A percentile compares a stretch with the other conserved stretches of the same genome.
Conservation (phyloP, 2,113 vertebrate genomes). For the Neolamprologus variostigma region DNA sequence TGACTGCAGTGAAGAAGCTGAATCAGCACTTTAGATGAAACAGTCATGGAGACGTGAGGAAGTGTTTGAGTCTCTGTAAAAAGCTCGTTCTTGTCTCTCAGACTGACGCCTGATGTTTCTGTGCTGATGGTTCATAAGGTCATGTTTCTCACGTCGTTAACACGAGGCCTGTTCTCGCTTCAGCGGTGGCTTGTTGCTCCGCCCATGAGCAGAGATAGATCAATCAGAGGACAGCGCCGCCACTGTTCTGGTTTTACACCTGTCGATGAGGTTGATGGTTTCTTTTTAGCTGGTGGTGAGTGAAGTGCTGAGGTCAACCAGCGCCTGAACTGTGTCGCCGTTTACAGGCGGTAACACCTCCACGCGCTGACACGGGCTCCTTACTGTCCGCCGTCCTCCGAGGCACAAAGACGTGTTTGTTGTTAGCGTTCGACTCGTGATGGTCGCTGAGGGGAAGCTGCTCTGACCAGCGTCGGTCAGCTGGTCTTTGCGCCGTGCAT, state of each 20-base stretch:
- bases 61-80: background rate
- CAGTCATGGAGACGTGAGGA: background rate
- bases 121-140: background rate
- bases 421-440: background rate
- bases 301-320: background rate
- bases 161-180: background rate
- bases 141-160: background rate
- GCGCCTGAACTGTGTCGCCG: background rate
- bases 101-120: background rate
- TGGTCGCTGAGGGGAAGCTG: background rate
- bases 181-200: background rate
- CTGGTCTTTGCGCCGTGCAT: background rate
- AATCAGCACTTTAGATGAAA: background rate
- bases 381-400: background rate
- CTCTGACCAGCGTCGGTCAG: background rate
- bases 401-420: background rate
- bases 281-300: background rate
- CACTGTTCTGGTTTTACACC: background rate
- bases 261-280: background rate
- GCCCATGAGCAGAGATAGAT: background rate
- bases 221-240: background rate
- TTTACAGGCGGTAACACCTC: background rate
- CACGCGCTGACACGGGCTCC: background rate
- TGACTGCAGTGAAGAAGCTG: fast-evolving
- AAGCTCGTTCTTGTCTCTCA: background rate